These are phyloP conservation scores for Heteromurus nitidus DNA, from an alignment of 2,888 invertebrate species.

Conservation along the genomic window DNA sequence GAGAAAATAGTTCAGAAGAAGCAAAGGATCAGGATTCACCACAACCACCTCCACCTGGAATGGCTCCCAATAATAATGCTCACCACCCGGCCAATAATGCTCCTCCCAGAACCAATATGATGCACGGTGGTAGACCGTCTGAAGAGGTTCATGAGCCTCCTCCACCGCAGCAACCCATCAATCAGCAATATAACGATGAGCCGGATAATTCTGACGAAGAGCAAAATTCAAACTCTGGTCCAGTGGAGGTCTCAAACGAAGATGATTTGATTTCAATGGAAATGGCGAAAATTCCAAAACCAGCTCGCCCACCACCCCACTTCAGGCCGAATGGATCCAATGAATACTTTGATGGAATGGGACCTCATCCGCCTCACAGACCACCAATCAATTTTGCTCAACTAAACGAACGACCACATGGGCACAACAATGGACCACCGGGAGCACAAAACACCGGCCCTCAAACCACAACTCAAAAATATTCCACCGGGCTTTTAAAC, in stretches of 20 bases:
- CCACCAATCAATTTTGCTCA: background rate
- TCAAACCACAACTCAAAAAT: slow-evolving; percentile 40
- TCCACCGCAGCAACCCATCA: background rate
- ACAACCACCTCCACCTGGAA: background rate
- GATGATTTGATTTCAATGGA: slow-evolving; percentile 27
- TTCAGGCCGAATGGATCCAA: slow-evolving; percentile 19
- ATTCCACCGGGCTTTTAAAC: slow-evolving; percentile 53
- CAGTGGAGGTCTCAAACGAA: background rate
- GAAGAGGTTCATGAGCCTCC: slow-evolving; percentile 35
- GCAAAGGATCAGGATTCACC: background rate
- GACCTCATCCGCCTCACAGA: background rate
- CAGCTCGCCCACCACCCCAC: slow-evolving; percentile 21
- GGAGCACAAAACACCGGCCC: slow-evolving; percentile 23
- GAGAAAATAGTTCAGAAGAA: slow-evolving; percentile 62
- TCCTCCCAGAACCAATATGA: too few relatives aligned
- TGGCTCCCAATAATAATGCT: background rate
- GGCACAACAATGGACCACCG: slow-evolving; percentile 12
- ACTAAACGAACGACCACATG: slow-evolving; percentile 12
- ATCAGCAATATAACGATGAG: slow-evolving; percentile 15
- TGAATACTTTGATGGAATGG: slow-evolving; percentile 42
- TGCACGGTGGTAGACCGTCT: slow-evolving; percentile 48
- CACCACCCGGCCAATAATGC: background rate
- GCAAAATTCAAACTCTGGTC: slow-evolving; percentile 33
- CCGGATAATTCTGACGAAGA: slow-evolving; percentile 47
- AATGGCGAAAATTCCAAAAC: slow-evolving; percentile 27